Evolutionary conservation across 2,113 vertebrate species (phyloP).

Genomic region (Eulemur rufifrons): DNA sequence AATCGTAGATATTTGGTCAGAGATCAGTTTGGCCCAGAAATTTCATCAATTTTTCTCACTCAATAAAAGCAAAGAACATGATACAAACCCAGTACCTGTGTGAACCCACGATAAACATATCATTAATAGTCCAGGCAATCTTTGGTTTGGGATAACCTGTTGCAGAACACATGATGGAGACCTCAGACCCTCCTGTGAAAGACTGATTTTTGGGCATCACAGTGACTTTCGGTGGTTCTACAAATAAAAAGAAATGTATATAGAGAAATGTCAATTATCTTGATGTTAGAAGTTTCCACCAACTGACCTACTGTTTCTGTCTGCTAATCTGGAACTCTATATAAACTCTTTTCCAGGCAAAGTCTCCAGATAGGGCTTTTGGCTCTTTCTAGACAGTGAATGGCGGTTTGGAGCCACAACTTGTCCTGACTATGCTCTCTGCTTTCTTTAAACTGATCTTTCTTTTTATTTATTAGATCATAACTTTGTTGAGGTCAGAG

Average conservation of each 20-base stretch:
- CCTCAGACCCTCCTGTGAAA: conserved; percentile 90
- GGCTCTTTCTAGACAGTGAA: neutral
- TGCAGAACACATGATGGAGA: conserved; percentile 92
- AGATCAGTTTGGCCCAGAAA: neutral
- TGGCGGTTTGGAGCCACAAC: neutral
- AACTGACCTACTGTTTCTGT: neutral
- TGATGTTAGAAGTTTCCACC: neutral
- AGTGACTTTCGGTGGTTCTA: conserved; percentile 90
- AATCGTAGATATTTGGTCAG: neutral
- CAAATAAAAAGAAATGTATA: conserved; percentile 50
- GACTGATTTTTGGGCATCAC: conserved; percentile 93
- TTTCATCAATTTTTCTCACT: conserved; percentile 14
- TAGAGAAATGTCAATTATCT: neutral
- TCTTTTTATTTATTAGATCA: neutral
- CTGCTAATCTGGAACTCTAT: neutral
- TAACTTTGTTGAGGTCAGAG: neutral
- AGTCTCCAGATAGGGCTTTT: neutral
- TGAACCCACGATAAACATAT: conserved; percentile 91
- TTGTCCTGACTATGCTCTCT: neutral
- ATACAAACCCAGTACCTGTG: conserved; percentile 86
- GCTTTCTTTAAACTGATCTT: neutral
- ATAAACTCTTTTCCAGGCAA: neutral
- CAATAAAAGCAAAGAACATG: conserved; percentile 22
- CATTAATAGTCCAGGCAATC: conserved; percentile 93
- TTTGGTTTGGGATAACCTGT: conserved; percentile 92